Base-by-base conservation (phyloP, 2,113 vertebrate genomes). In the Silurus asotus region DNA sequence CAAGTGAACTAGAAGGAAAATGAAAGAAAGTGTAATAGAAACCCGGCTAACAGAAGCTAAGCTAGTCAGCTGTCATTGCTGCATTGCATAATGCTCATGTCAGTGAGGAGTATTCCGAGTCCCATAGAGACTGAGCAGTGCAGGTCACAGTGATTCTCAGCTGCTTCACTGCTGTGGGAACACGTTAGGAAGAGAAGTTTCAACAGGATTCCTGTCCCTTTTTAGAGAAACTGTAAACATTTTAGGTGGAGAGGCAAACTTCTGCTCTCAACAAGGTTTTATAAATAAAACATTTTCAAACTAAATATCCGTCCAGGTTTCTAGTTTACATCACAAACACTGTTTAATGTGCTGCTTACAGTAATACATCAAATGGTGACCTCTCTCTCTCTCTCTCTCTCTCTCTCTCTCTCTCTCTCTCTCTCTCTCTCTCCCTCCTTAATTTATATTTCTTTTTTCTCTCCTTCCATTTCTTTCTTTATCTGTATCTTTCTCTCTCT, bases 331-430 rank as follows among this genome's bases (percentile, higher is more conserved):
- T 1, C 8, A 56, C 55, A 56, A 56, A 13, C 55, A 56, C 13
- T 56, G 8, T 56, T 56, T 5, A 56, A 8, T 56, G 55, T 56
- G 55, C 45, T 74, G 45, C 49, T 74, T 48, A 8, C 17, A 20
- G 19, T 10, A 49, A 5, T 20, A 49, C 48, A 6, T 45, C n/a
- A 65, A 11, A 10, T 13, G 62, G 25, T 65, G 67, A 45, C 13
- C 67, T 70, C 67, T 20, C 20, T 8, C 75, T 9, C 48, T 20
- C 37, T 13, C n/a, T 90, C 17, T 89, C 2, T 88, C 3, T 37
- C 3, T 20, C 20, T 8, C 75, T 9, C 48, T 20, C 37, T 13
- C n/a, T 90, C 17, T 89, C 2, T n/a, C n/a, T n/a, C n/a, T 20
- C 20, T 8, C 75, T 9, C 48, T 20, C 37, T 13, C n/a, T 90